phyloP scores from a whole-genome alignment of 2,113 vertebrate species.

The Chamaetylas fuelleborni region DNA sequence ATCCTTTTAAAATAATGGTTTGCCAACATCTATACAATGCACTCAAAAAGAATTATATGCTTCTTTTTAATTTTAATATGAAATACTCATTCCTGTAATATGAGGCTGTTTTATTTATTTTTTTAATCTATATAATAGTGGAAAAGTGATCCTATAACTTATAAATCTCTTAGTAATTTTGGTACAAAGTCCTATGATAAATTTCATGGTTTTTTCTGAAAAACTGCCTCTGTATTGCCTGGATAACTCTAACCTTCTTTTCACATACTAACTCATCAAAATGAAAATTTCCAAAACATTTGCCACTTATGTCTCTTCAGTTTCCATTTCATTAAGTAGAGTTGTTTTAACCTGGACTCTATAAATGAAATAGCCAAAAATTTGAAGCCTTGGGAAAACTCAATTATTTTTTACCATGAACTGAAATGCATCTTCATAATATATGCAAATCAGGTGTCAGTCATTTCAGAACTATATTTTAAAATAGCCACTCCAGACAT shows the following conservation, averaged over 20 bases:
- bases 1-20: not conserved
- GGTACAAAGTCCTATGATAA: not conserved
- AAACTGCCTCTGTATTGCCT: not conserved
- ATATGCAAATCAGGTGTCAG: not conserved
- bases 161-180: not conserved
- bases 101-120: not conserved
- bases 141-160: not conserved
- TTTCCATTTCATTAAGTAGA: not conserved
- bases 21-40: not conserved
- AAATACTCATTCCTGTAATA: not conserved
- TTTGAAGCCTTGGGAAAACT: not conserved
- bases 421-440: not conserved
- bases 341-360: not conserved
- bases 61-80: not conserved
- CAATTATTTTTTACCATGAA: not conserved
- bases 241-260: not conserved
- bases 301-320: not conserved
- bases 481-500: not conserved
- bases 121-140: not conserved
- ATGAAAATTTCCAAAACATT: not conserved
- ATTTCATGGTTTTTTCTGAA: not conserved
- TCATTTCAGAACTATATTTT: not conserved
- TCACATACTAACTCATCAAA: not conserved
- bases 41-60: not conserved
- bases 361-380: not conserved